Percentiles rank a stretch among this genome's conserved stretches.
Conservation (phyloP, 2,888 invertebrate species). For the Siphonodentalium dalli region DNA sequence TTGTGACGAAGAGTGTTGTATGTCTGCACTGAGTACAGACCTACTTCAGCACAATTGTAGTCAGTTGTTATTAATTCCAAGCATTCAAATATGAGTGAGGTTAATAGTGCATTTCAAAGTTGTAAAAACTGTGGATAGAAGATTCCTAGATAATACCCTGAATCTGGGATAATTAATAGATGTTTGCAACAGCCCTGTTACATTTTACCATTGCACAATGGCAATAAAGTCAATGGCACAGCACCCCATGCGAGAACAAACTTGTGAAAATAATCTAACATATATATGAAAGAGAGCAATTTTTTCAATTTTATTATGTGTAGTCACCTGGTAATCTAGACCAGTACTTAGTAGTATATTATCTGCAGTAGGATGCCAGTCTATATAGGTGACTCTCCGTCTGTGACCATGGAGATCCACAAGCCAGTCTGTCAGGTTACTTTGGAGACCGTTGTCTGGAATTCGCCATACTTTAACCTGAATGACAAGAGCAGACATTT, state of each 20-base stretch:
- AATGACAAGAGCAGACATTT: no score
- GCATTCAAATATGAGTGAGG: no score
- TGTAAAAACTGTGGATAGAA: no score
- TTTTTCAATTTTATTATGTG: background rate
- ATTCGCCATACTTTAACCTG: conserved; percentile 92
- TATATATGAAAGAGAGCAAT: background rate
- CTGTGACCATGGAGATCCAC: conserved; percentile 93
- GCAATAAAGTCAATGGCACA: background rate
- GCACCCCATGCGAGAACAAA: background rate
- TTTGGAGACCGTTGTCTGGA: conserved; percentile 85
- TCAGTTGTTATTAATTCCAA: no score
- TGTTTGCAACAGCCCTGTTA: no score
- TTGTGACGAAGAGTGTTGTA: no score
- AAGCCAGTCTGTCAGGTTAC: conserved; percentile 87
- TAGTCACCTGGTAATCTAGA: conserved; percentile 65
- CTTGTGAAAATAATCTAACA: background rate
- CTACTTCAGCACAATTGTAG: no score
- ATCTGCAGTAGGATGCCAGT: conserved; percentile 97
- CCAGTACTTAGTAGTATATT: conserved; percentile 92
- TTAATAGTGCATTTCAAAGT: no score
- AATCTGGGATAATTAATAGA: no score
- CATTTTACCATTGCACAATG: background rate
- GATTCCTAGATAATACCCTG: no score
- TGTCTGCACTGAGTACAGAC: no score
- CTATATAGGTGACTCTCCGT: conserved; percentile 86